Evolutionary conservation across 2,888 invertebrate genomes (phyloP).

Genomic region (Hymenopus coronatus): DNA sequence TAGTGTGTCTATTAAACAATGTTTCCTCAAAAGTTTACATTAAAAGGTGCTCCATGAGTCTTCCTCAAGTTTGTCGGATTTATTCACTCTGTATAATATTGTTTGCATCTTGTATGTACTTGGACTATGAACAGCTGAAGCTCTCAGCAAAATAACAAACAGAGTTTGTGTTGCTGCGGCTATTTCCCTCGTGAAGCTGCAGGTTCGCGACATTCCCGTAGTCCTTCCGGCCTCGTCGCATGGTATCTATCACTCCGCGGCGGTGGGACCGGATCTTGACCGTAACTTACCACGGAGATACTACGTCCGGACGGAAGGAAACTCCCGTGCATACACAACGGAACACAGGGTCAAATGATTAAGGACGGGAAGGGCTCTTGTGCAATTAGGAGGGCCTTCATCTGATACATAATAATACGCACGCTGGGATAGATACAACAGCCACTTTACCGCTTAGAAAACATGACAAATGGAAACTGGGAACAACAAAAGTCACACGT

Average conservation of each 20-base stretch:
- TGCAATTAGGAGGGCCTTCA: background rate
- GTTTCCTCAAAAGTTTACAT: too few species aligned
- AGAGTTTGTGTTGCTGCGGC: background rate
- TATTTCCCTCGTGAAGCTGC: background rate
- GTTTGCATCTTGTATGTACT: too few species aligned
- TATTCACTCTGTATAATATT: too few species aligned
- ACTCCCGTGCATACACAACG: background rate
- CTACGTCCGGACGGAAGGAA: background rate
- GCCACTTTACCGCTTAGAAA: background rate
- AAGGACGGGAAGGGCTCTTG: background rate
- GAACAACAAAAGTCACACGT: too few species aligned
- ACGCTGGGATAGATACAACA: background rate
- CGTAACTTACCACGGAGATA: background rate
- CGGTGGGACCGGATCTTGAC: background rate
- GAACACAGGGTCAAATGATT: conserved; percentile 12
- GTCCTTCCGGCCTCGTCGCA: background rate
- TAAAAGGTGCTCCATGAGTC: too few species aligned
- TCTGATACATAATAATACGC: background rate
- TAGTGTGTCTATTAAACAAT: too few species aligned
- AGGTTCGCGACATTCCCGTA: background rate
- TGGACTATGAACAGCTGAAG: background rate
- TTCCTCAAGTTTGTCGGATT: too few species aligned
- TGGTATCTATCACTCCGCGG: background rate
- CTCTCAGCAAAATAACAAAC: background rate
- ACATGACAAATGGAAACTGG: background rate